Evolutionary conservation across 2,888 invertebrate species (phyloP), one percentile per base, ranked within the genome.

Genomic region (Tipula lateralis): DNA sequence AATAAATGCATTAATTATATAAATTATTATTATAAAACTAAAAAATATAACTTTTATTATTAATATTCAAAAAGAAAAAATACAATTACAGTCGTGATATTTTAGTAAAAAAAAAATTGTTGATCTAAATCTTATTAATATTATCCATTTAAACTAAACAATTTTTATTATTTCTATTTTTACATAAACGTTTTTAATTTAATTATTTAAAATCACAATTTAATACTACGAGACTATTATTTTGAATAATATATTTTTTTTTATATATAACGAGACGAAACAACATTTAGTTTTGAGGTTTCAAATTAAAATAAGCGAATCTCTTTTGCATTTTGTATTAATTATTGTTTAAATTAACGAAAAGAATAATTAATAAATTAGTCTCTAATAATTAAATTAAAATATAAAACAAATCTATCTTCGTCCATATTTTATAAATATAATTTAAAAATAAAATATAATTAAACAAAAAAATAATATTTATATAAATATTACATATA

Each of bases 91-190:
- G 84, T 84, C 84, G 84, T 84, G 84, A 84, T 84, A 84, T 84
- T 84, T 84, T 84, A 84, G 84, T n/a, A 50, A 84, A 84, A 84
- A 84, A 83, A 34, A 83, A 84, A 50, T 50, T 83, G 83, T 83
- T 83, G 83, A 83, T 24, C 34, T 84, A 44, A 84, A 44, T 44
- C 12, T 84, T 44, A 44, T 29, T 50, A 30, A 32, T 16, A 83
- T 13, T 36, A 24, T 83, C 19, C 29, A 34, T 36, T 39, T 29
- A 39, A 83, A 19, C 1, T 13, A 83, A 36, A 66, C 7, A 9
- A 24, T 66, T 66, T 12, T 39, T 34, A 24, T 39, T 36, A 24
- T 83, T 36, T 83, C 16, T 36, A 83, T 13, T 34, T 24, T 36
- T 36, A 19, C 34, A 83, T 24, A 36, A 9, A 83, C 19, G 16